These are phyloP conservation scores for Simalia tracyae DNA, from an alignment of 2,797 vertebrate species.

Conservation along the genomic window DNA sequence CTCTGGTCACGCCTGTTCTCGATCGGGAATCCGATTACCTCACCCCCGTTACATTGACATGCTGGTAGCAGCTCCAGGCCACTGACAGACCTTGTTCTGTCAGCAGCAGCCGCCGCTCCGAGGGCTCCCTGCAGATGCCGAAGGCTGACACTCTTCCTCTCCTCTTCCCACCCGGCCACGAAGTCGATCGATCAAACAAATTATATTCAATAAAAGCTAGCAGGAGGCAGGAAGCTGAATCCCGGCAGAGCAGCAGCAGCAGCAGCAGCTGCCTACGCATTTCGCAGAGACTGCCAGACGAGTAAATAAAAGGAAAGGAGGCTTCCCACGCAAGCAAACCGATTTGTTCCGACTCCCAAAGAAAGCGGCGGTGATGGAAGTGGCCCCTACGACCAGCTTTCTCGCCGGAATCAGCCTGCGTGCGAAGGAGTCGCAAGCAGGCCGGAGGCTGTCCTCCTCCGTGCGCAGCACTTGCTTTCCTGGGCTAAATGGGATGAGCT, in stretches of 20 bases:
- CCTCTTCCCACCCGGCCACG: not conserved
- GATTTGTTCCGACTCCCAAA: not conserved
- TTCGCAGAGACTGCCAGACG: not conserved
- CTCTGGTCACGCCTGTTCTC: too few relatives aligned
- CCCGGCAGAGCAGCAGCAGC: not conserved
- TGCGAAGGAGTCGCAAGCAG: not conserved
- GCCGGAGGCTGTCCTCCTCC: too few relatives aligned
- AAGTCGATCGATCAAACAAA: slow-evolving; percentile 24
- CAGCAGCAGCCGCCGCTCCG: not conserved
- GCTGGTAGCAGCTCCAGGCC: slow-evolving; percentile 9
- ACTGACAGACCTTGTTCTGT: slow-evolving; percentile 12
- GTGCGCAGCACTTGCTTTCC: not conserved
- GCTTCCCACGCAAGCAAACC: not conserved
- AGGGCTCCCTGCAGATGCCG: not conserved
- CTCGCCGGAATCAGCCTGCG: not conserved
- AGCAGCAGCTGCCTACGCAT: not conserved
- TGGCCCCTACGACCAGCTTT: not conserved
- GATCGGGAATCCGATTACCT: not conserved
- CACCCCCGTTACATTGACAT: not conserved
- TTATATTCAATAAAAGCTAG: slow-evolving; percentile 32
- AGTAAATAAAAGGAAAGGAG: not conserved
- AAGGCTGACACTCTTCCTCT: not conserved
- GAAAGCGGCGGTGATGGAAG: not conserved
- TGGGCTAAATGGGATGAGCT: not conserved
- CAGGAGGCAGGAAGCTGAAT: slow-evolving; percentile 16